Conservation (phyloP, 2,113 vertebrate genomes). For the human (Homo sapiens) region GRCh38 chr7:96036001-96036500, state of each 20-base stretch:
- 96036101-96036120: neutral
- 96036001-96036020: neutral
- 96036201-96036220: neutral
- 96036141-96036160: neutral
- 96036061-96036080: too few relatives aligned
- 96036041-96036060: neutral
- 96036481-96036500: neutral
- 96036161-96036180: neutral
- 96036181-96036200: neutral
- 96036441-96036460: neutral
- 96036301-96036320: neutral
- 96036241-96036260: neutral
- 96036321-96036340: neutral
- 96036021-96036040: neutral
- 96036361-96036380: neutral
- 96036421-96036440: neutral
- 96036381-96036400: neutral
- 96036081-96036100: fast-evolving
- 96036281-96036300: neutral
- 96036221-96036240: neutral
- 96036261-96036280: neutral
- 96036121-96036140: neutral
- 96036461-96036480: neutral
- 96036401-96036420: neutral
- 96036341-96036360: neutral